Percentiles rank a stretch among this genome's conserved stretches.
Conservation (phyloP, 2,888 invertebrate genomes). For the Acleris literana region DNA sequence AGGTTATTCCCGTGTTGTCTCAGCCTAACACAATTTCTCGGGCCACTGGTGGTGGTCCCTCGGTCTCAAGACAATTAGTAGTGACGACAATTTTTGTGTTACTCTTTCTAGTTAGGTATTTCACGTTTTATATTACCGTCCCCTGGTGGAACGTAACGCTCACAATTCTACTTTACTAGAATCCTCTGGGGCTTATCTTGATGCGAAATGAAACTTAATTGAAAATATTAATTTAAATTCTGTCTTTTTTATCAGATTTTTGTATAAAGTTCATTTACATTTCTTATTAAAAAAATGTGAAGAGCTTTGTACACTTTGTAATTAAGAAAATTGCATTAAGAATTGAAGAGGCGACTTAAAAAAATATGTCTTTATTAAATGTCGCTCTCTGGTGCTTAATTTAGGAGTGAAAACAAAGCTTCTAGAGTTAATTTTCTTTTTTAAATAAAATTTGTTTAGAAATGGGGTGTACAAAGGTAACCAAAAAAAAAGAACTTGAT, state of each 20-base stretch:
- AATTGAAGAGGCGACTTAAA: too few relatives aligned
- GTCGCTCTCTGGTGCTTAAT: too few relatives aligned
- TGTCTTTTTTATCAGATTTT: slow-evolving; percentile 4
- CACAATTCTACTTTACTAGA: slow-evolving; percentile 34
- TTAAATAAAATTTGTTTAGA: too few relatives aligned
- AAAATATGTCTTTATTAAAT: too few relatives aligned
- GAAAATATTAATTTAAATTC: slow-evolving; percentile 23
- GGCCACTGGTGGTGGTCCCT: slow-evolving; percentile 69
- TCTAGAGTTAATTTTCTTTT: too few relatives aligned
- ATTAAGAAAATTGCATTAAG: too few relatives aligned
- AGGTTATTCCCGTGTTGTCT: slow-evolving; percentile 54
- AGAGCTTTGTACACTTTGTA: slow-evolving; percentile 13
- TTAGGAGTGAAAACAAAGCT: too few relatives aligned
- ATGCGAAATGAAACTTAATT: slow-evolving; percentile 33
- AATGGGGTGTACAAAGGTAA: too few relatives aligned
- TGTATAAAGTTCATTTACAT: neutral
- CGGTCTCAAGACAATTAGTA: slow-evolving; percentile 78
- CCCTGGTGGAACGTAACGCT: slow-evolving; percentile 28
- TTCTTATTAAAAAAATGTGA: slow-evolving; percentile 31
- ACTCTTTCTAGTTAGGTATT: slow-evolving; percentile 41
- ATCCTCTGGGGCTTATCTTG: slow-evolving; percentile 24
- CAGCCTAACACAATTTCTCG: slow-evolving; percentile 78
- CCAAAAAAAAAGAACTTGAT: too few relatives aligned
- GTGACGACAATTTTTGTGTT: slow-evolving; percentile 72
- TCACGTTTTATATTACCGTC: slow-evolving; percentile 35